phyloP scores from a whole-genome alignment of 2,888 invertebrate species.

The Rhagonycha lutea region DNA sequence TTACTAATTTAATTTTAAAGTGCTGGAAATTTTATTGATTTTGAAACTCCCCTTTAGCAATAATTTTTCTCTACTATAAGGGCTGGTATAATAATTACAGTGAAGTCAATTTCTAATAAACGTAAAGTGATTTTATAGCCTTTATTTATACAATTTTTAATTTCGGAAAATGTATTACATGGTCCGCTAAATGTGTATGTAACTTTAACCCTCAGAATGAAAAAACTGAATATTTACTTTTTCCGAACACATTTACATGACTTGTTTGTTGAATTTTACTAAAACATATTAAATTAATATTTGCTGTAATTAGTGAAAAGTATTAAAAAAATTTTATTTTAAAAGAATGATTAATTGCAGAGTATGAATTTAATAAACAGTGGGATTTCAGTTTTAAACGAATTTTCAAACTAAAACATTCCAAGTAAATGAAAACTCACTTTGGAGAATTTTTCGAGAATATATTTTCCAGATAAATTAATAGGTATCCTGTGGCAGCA shows the following conservation, averaged over 20 bases:
- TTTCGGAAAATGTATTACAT: background rate
- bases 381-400: background rate
- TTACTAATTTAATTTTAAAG: conserved; percentile 4
- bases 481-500: background rate
- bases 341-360: background rate
- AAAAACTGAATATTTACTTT: background rate
- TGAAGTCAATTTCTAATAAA: background rate
- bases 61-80: background rate
- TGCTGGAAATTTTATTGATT: conserved; percentile 5
- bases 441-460: background rate
- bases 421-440: background rate
- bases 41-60: background rate
- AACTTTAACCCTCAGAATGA: background rate
- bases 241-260: background rate
- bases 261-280: background rate
- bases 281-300: background rate
- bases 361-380: background rate
- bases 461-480: background rate
- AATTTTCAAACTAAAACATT: background rate
- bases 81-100: background rate
- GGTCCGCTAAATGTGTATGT: background rate
- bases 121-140: background rate
- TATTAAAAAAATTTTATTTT: background rate
- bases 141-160: background rate
- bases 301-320: background rate